Evolutionary conservation across 2,888 invertebrate genomes (phyloP), one percentile per base, ranked within the genome.

Genomic region (Fragum sueziense): DNA sequence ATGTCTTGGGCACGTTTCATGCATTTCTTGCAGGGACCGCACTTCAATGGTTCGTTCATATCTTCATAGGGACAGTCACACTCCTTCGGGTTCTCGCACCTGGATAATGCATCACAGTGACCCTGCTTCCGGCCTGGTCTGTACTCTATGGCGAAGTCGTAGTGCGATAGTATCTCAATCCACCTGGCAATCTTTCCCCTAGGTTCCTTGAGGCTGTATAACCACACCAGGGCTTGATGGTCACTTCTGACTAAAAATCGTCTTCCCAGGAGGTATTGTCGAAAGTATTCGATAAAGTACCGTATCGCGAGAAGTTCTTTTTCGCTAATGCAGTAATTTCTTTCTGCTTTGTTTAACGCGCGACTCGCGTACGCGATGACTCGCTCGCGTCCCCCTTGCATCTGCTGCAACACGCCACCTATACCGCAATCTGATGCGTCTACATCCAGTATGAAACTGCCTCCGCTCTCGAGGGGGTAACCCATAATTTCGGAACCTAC

Each of bases 381-480:
- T 9, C 81, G 59, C 34, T 81, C 80, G 11, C 47, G 14, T 0
- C 73, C 82, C 22, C 77, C 74, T 37, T 82, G 82, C 14, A 82
- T 69, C 37, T 86, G 83, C 14, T 57, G 69, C 3, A 85, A 41
- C 2, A 87, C 82, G 20, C 72, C 82, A 4, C 78, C 79, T 17
- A 84, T 75, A 7, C 83, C 74, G 17, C 25, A 27, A 57, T 74
- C 80, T 31, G 79, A 77, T 0, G 80, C 85, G 78, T 86, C 85
- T 17, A 76, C 80, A 70, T 85, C 84, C 17, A 86, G 52, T 3
- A 78, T 76, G 52, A 79, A 86, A 9, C 57, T 59, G 22, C 74
- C 72, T 3, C 34, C 75, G 11, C 74, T 27, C 34, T 70, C 52
- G 33, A 52, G 31, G 6, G 82, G 82, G 52, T 81, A 84, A 7